A percentile compares a stretch with the other conserved stretches of the same genome.
Evolutionary conservation across 2,113 vertebrate genomes (phyloP).

Genomic region (Hipposideros armiger): DNA sequence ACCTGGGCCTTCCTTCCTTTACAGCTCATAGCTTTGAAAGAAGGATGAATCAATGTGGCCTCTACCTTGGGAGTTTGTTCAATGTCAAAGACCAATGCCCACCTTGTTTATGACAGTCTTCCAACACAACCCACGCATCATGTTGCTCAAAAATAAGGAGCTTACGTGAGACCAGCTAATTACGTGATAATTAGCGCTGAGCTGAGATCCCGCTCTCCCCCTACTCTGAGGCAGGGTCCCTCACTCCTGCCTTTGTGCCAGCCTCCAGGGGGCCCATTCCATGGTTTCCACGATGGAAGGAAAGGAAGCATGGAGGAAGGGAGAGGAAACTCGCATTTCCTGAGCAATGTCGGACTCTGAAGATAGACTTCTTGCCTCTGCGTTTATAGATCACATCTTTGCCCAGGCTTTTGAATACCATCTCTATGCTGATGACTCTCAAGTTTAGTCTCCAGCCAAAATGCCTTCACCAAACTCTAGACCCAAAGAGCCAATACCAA

Average conservation of each 20-base stretch:
- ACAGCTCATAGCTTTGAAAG: background rate
- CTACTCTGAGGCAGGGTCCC: background rate
- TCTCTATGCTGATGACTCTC: background rate
- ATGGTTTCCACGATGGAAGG: background rate
- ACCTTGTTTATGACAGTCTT: background rate
- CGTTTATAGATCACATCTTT: background rate
- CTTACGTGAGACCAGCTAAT: background rate
- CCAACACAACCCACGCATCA: background rate
- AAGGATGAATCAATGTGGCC: background rate
- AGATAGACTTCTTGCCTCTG: background rate
- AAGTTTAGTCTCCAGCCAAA: background rate
- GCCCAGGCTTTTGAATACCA: background rate
- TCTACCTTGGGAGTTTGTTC: background rate
- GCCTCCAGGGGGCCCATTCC: no score
- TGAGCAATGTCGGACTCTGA: background rate
- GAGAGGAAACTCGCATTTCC: background rate
- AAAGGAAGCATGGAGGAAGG: background rate
- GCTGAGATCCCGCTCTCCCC: background rate
- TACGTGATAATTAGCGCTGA: background rate
- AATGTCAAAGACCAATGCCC: background rate
- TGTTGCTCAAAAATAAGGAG: background rate
- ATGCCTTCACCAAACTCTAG: background rate
- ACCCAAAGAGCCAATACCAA: background rate
- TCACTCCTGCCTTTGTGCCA: background rate
- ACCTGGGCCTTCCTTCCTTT: background rate